Conservation (phyloP, 2,888 invertebrate species). For the Cryptocephalus moraei region DNA sequence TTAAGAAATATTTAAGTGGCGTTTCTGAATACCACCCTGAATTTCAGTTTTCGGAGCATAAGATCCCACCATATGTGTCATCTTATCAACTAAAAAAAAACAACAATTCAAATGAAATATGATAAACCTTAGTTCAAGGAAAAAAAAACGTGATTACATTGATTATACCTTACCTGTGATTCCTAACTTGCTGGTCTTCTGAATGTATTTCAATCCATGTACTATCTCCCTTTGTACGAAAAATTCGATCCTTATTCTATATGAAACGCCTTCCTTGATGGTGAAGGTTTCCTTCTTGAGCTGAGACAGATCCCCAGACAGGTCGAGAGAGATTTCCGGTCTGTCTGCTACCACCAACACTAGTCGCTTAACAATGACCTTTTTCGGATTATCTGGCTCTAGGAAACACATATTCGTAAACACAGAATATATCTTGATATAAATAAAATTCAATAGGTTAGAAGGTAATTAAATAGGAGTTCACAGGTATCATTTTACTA, state of each 20-base stretch:
- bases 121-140: too few species aligned
- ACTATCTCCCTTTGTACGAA: slow-evolving; percentile 98
- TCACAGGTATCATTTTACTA: too few species aligned
- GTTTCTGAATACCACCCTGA: too few species aligned
- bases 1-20: too few species aligned
- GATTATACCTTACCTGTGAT: slow-evolving; percentile 62
- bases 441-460: background rate
- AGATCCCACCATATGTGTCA: slow-evolving; percentile 97
- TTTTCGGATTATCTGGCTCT: slow-evolving; percentile 78
- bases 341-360: slow-evolving; percentile 79
- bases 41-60: slow-evolving; percentile 92
- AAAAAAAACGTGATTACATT: too few species aligned
- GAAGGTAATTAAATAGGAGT: too few species aligned
- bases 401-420: slow-evolving; percentile 20
- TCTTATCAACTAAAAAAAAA: slow-evolving; percentile 85
- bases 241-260: slow-evolving; percentile 91
- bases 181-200: slow-evolving; percentile 85
- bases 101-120: too few species aligned
- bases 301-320: slow-evolving; percentile 72
- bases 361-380: slow-evolving; percentile 86
- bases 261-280: slow-evolving; percentile 93
- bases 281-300: slow-evolving; percentile 82
- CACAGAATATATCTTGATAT: background rate
- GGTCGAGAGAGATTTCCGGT: slow-evolving; percentile 80
- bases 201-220: slow-evolving; percentile 94